phyloP scores from a whole-genome alignment of 92 coral and sea anemone genomes.

The Phenganax stokvisi region DNA sequence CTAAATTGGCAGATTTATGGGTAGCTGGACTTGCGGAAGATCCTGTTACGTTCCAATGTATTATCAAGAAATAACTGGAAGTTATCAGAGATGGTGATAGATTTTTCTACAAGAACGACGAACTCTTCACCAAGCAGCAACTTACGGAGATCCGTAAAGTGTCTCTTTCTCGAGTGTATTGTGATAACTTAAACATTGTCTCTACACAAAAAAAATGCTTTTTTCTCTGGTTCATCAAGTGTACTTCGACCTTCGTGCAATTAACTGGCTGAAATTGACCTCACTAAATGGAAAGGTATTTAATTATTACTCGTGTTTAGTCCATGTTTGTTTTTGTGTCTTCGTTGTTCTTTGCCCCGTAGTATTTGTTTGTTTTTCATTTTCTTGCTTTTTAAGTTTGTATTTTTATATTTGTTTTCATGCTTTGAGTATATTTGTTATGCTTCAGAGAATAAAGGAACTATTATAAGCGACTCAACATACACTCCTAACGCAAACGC shows the following conservation, averaged over 20 bases:
- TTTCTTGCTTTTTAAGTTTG: too few relatives aligned
- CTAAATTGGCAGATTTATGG: constrained; percentile 74
- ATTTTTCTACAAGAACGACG: constrained; percentile 71
- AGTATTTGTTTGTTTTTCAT: too few relatives aligned
- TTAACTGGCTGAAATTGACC: constrained; percentile 50
- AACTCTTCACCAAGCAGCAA: constrained; percentile 58
- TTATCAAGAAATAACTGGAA: constrained; percentile 62
- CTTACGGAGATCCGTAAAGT: constrained; percentile 56
- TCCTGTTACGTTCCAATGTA: constrained; percentile 67
- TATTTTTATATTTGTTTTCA: too few relatives aligned
- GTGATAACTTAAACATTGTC: constrained; percentile 79
- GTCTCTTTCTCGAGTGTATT: constrained; percentile 70
- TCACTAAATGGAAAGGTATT: constrained; percentile 58
- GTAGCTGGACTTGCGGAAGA: constrained; percentile 82
- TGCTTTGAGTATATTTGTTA: too few relatives aligned
- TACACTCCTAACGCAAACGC: too few relatives aligned
- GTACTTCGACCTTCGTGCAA: constrained; percentile 60
- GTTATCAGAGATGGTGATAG: constrained; percentile 89
- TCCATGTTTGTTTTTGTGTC: too few relatives aligned
- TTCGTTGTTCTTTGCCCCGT: too few relatives aligned
- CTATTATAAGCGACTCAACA: too few relatives aligned
- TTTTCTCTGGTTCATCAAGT: constrained; percentile 50
- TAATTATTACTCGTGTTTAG: too few relatives aligned
- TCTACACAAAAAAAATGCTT: constrained; percentile 70
- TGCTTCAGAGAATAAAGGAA: too few relatives aligned